Evolutionary conservation across 2,797 vertebrate species (phyloP).

Genomic region (Oryzias sinensis): DNA sequence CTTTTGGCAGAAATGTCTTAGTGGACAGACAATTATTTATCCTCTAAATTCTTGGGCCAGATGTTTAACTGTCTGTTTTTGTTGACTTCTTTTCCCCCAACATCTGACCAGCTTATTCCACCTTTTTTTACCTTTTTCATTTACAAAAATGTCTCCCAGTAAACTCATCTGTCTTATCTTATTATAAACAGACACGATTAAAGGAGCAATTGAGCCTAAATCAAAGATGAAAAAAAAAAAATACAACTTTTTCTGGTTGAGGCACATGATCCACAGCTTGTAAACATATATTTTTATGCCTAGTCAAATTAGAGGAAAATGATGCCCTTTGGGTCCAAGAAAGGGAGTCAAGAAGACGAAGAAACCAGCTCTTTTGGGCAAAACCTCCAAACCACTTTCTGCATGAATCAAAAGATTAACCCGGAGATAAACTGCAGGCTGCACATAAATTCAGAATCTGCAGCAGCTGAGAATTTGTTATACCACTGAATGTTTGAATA

Average conservation of each 20-base stretch:
- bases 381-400: no score
- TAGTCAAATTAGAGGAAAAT: no score
- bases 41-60: no score
- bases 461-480: background rate
- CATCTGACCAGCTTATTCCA: no score
- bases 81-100: no score
- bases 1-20: constrained; percentile 10
- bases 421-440: no score
- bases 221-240: background rate
- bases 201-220: background rate
- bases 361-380: no score
- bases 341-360: no score
- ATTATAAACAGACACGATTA: background rate
- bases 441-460: no score
- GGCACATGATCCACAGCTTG: background rate
- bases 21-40: no score
- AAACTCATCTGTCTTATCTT: background rate
- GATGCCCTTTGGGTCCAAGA: no score
- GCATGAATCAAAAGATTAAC: background rate
- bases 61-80: no score
- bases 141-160: background rate
- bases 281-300: background rate
- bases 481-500: background rate
- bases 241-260: background rate
- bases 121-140: background rate